Evolutionary conservation across 2,797 vertebrate genomes (phyloP).

Genomic region (Thalassophryne amazonica): DNA sequence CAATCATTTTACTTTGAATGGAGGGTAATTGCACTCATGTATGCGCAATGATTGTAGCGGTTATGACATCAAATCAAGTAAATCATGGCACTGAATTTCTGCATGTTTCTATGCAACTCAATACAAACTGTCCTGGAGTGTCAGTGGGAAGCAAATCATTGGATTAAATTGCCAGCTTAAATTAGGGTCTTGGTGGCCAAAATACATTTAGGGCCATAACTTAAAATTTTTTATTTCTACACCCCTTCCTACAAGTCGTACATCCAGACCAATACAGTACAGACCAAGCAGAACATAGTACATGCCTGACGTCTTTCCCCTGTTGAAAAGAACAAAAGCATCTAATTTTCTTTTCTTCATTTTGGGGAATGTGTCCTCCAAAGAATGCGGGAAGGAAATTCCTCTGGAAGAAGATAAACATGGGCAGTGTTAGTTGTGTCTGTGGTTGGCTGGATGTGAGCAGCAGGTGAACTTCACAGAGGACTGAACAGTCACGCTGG

Average conservation of each 20-base stretch:
- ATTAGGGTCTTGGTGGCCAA: conserved; percentile 17
- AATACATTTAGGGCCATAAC: conserved; percentile 20
- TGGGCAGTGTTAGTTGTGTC: conserved; percentile 60
- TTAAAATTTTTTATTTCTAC: conserved; percentile 41
- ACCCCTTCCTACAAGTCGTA: conserved; percentile 18
- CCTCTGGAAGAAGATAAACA: conserved; percentile 72
- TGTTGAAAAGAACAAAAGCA: conserved; percentile 37
- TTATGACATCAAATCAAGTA: too few relatives aligned
- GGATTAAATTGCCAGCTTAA: conserved; percentile 29
- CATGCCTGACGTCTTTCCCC: conserved; percentile 42
- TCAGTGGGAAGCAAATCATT: too few relatives aligned
- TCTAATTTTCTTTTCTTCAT: conserved; percentile 18
- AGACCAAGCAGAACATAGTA: conserved; percentile 45
- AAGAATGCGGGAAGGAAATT: conserved; percentile 79
- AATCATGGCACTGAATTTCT: too few relatives aligned
- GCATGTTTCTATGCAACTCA: too few relatives aligned
- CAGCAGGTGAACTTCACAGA: conserved; percentile 75
- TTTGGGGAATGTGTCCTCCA: conserved; percentile 61
- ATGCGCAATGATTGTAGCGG: too few relatives aligned
- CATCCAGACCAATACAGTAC: conserved; percentile 28
- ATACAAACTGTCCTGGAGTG: too few relatives aligned
- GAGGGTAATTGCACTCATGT: too few relatives aligned
- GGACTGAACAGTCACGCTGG: conserved; percentile 37
- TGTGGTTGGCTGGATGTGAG: conserved; percentile 35
- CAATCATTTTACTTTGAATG: too few relatives aligned